phyloP scores from a whole-genome alignment of 2,797 vertebrate species.

The Pachyuromys duprasi region DNA sequence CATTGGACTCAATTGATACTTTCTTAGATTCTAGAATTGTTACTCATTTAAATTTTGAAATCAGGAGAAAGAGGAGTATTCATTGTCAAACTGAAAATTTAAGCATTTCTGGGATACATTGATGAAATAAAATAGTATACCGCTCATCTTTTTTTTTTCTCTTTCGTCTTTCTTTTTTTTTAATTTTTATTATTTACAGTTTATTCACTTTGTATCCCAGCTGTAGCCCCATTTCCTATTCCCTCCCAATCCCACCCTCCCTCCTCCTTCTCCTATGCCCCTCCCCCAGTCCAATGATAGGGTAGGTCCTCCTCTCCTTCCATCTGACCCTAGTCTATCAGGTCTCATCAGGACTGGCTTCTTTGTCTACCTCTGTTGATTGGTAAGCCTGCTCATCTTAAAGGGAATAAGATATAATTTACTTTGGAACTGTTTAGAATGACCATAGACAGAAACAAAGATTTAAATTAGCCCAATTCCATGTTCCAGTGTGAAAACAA shows the following conservation, averaged over 20 bases:
- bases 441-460: neutral
- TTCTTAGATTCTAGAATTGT: conserved; percentile 8
- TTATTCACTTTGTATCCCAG: no score
- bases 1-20: neutral
- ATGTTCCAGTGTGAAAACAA: neutral
- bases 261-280: no score
- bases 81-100: conserved; percentile 92
- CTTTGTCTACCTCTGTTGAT: no score
- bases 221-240: no score
- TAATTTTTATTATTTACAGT: no score
- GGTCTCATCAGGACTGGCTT: no score
- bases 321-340: no score
- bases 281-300: no score
- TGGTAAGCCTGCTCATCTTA: neutral
- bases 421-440: neutral
- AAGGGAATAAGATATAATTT: neutral
- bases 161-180: no score
- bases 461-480: neutral
- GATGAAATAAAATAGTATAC: neutral
- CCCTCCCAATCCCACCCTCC: no score
- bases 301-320: no score
- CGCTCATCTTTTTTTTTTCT: neutral
- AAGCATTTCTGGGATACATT: conserved; percentile 88
- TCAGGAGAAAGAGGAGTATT: conserved; percentile 90
- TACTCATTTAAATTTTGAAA: conserved; percentile 41